phyloP scores from a whole-genome alignment of 2,888 invertebrate species.

The Caenorhabditis wallacei region DNA sequence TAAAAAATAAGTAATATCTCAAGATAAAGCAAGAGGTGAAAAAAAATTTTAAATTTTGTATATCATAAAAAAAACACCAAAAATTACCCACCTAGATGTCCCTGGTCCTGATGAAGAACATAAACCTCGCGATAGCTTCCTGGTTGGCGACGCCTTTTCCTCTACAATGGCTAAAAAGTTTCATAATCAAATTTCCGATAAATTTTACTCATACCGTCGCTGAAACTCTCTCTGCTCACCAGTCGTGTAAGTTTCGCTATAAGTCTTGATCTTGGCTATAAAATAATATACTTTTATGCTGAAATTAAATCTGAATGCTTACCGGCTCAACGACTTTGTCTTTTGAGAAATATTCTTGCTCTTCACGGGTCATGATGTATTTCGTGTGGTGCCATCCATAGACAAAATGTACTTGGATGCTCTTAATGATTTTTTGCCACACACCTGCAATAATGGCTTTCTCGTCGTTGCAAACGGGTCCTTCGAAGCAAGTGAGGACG shows the following conservation, averaged over 20 bases:
- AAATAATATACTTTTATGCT: not conserved
- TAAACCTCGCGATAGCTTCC: conserved; percentile 20
- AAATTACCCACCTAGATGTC: conserved; percentile 16
- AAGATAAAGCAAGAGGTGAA: too few species aligned
- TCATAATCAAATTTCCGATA: conserved; percentile 19
- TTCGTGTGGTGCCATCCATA: conserved; percentile 52
- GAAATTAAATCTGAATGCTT: not conserved
- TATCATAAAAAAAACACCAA: too few species aligned
- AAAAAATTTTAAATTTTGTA: too few species aligned
- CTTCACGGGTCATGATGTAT: conserved; percentile 50
- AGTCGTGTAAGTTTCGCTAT: conserved; percentile 52
- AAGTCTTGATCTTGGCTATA: conserved; percentile 44
- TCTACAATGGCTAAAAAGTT: conserved; percentile 40
- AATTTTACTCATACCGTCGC: conserved; percentile 40
- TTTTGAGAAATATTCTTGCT: conserved; percentile 39
- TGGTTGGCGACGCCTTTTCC: conserved; percentile 39
- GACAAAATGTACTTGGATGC: conserved; percentile 43
- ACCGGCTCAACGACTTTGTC: conserved; percentile 7
- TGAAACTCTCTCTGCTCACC: conserved; percentile 57
- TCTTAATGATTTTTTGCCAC: conserved; percentile 49
- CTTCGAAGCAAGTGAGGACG: conserved; percentile 40
- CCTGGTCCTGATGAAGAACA: conserved; percentile 9
- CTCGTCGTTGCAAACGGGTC: conserved; percentile 48
- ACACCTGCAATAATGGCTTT: conserved; percentile 1
- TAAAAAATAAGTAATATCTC: too few species aligned